Base-by-base conservation (phyloP, 2,888 invertebrate genomes). In the Pollenia amentaria region DNA sequence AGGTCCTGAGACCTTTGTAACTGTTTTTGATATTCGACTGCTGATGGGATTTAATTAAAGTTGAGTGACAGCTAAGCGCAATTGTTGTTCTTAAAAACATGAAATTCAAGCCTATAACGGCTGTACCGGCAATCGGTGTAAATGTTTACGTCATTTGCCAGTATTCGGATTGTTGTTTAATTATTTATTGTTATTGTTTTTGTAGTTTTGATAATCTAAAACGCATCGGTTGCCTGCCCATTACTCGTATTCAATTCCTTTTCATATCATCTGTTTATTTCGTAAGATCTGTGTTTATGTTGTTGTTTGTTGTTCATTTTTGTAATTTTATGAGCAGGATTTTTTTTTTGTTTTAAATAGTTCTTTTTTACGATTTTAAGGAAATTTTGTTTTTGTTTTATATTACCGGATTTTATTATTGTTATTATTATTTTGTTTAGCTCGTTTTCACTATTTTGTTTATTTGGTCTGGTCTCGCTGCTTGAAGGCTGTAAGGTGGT, bases 221-320 rank as follows among this genome's bases (percentile, higher is more conserved):
- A 88, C 88, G 88, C 90, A 89, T 89, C 89, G 89, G 89, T 88
- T 89, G 88, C 89, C 89, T 82, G 88, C 85, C 85, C 48, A 29
- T 80, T 55, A 65, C 67, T 57, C 67, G 42, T 16, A n/a, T 51
- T 42, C 21, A 60, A 21, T 53, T 55, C 44, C n/a, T 55, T 11
- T 51, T 55, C 21, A 21, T 55, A 21, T 55, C 12, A 11, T 67
- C 65, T 67, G 51, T 64, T 81, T 80, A 46, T 76, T 70, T 51
- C 69, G 38, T 29, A 18, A 69, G 72, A 67, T 81, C 42, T 65
- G 57, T 76, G 57, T 80, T 70, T 48, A 38, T 53, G 18, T 75
- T 38, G 16, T 67, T 78, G 72, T 62, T 70, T 21, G 42, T 55
- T 42, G 51, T 10, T 57, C 29, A 6, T 29, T 29, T 29, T 29